Evolutionary conservation across 2,797 vertebrate species (phyloP), one percentile per base, ranked within the genome.

Genomic region (Taenioides sp.): DNA sequence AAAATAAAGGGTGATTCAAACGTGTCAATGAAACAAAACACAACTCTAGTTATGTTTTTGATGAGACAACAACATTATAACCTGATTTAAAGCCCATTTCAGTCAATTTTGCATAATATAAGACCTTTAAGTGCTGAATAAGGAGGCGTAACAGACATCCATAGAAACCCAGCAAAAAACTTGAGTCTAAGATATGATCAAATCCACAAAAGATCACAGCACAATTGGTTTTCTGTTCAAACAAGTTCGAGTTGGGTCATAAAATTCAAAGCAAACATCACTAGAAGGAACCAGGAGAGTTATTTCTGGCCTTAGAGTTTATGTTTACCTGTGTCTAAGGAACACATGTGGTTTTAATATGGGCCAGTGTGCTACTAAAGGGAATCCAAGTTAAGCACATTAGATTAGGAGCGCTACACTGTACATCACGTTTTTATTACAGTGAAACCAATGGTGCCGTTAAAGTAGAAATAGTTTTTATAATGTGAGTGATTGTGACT

Each of bases 331-430:
- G 63, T 65, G 57, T 22, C 37, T 22, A 23, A 16, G 7, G 28
- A 64, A 76, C 67, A 85, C 82, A 89, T 90, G 82, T 92, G 87
- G 75, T 84, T 81, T 79, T 80, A 81, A 90, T 87, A 82, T 74
- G 73, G 77, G 69, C 78, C 77, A 83, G 71, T 77, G 84, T 76
- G 70, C 77, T 80, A 86, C 72, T 84, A 76, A 65, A 69, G 78
- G 71, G 34, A 37, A 37, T 37, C 80, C 58, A 72, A 79, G 62
- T 73, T 20, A 28, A 59, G 70, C 77, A 87, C 86, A 89, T 89
- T 88, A 84, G 71, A 78, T 67, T 81, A 81, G 84, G 84, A 80
- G 80, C 79, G 79, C n/a, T 25, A 7, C 43, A 47, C 43, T 47
- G 43, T 47, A 47, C 43, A 47, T 47, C 43, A 4, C 2, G 9